Evolutionary conservation across 2,888 invertebrate species (phyloP), one percentile per base, ranked within the genome.

Genomic region (Cosmopolites sordidus): DNA sequence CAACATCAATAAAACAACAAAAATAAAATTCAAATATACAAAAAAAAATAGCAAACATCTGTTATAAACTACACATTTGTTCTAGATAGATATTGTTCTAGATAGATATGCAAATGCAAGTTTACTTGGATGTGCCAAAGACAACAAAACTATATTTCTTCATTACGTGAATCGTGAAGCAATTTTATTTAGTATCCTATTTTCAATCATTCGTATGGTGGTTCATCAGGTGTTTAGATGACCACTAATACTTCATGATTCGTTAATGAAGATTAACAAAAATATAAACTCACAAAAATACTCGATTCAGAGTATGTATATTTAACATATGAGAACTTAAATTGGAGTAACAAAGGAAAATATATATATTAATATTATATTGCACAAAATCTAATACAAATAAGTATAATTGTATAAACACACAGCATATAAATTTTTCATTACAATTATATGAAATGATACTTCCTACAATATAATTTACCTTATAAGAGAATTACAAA

Each of bases 401-500:
- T 14, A 54, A 43, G 40, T 40, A 49, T 54, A 56, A 58, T 50
- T 54, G 51, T 58, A 58, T 56, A 58, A 58, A 58, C 56, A 58
- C 56, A 48, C 54, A 58, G 50, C 50, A 53, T 56, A 53, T 54
- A 58, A 56, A 58, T 56, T 58, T 43, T 51, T 50, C 43, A 54
- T 51, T 51, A 55, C 51, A 46, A 50, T 48, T 51, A 55, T 50
- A 47, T 43, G 55, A 58, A 59, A 58, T 56, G 52, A 60, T 58
- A 60, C 57, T 56, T 54, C 49, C 54, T 54, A 54, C 54, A 49
- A 43, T 50, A 53, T 39, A 54, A 58, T 56, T 55, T 60, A 56
- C 55, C 58, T 61, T 59, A 56, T 56, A 58, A 58, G 55, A 55
- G 60, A 62, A 62, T 59, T 58, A 59, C 60, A 62, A 57, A 59